Evolutionary conservation across 2,113 vertebrate genomes (phyloP).

Genomic region (Craseonycteris thonglongyai): DNA sequence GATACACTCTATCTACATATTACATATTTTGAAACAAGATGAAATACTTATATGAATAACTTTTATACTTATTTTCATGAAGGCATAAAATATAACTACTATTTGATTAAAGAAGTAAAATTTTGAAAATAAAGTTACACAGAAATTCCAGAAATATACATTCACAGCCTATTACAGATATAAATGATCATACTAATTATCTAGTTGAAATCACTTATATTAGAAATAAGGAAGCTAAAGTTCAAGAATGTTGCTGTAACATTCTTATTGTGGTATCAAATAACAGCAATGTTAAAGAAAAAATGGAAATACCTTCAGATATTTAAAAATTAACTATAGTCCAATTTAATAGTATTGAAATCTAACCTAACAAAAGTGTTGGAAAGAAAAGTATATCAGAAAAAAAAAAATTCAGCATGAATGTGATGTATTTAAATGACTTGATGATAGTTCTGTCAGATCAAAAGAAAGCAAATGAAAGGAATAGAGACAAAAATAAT

Average conservation of each 20-base stretch:
- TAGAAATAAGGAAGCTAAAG: not conserved
- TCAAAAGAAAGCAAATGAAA: not conserved
- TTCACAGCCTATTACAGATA: not conserved
- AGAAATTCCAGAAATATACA: not conserved
- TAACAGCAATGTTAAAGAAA: not conserved
- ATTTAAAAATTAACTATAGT: not conserved
- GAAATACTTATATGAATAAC: not conserved
- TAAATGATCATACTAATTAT: not conserved
- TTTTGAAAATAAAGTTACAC: not conserved
- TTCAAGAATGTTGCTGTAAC: not conserved
- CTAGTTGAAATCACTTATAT: not conserved
- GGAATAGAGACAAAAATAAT: not conserved
- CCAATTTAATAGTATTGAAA: not conserved
- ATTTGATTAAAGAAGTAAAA: constrained; percentile 7
- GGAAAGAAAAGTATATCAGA: not conserved
- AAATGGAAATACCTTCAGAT: not conserved
- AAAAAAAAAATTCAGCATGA: not conserved
- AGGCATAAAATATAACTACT: not conserved
- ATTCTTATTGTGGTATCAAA: not conserved
- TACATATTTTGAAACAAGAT: not conserved
- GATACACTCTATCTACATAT: not conserved
- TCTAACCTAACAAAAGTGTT: not conserved
- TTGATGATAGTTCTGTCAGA: not conserved
- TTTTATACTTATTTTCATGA: constrained; percentile 29
- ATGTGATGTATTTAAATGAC: not conserved